These are phyloP conservation scores for Brachypalpus laphriformis DNA, from an alignment of 2,888 invertebrate genomes.

Conservation along the genomic window DNA sequence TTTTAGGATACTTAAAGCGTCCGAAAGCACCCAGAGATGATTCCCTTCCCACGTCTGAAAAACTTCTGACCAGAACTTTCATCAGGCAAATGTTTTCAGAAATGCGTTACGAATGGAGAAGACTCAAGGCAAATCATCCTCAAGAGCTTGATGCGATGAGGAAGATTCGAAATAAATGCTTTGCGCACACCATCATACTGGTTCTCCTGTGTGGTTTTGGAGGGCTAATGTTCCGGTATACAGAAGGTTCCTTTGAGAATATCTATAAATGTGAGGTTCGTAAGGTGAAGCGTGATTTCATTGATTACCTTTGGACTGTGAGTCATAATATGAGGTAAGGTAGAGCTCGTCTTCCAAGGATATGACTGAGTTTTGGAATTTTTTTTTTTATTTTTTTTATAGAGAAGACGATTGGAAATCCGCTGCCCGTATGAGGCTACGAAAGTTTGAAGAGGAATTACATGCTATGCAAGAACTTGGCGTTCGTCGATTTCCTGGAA, in stretches of 20 bases:
- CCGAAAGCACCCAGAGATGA: slow-evolving; percentile 17
- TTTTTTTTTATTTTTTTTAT: slow-evolving; percentile 46
- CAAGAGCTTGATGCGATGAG: slow-evolving; percentile 85
- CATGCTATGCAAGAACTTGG: slow-evolving; percentile 93
- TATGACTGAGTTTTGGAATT: background rate
- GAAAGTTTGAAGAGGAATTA: slow-evolving; percentile 93
- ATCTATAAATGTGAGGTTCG: slow-evolving; percentile 95
- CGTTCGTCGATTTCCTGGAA: slow-evolving; percentile 92
- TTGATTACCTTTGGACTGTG: slow-evolving; percentile 91
- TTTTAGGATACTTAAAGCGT: slow-evolving; percentile 27
- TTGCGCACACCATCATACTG: slow-evolving; percentile 87
- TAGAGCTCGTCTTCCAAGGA: background rate
- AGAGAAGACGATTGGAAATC: slow-evolving; percentile 96
- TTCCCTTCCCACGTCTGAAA: slow-evolving; percentile 45
- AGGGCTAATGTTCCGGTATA: slow-evolving; percentile 90
- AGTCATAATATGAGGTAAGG: slow-evolving; percentile 89
- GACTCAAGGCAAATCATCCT: slow-evolving; percentile 85
- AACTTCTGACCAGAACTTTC: slow-evolving; percentile 78
- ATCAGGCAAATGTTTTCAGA: slow-evolving; percentile 83
- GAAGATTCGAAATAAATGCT: slow-evolving; percentile 86
- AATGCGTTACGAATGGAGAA: slow-evolving; percentile 84
- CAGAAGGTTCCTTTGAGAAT: slow-evolving; percentile 93
- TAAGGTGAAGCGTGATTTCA: slow-evolving; percentile 92
- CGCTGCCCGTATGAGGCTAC: slow-evolving; percentile 90
- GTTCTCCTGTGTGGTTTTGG: slow-evolving; percentile 90